Evolutionary conservation across 1,140 invertebrate species (phyloP), one percentile per base, ranked within the genome.

Genomic region (Bombus terrestris): DNA sequence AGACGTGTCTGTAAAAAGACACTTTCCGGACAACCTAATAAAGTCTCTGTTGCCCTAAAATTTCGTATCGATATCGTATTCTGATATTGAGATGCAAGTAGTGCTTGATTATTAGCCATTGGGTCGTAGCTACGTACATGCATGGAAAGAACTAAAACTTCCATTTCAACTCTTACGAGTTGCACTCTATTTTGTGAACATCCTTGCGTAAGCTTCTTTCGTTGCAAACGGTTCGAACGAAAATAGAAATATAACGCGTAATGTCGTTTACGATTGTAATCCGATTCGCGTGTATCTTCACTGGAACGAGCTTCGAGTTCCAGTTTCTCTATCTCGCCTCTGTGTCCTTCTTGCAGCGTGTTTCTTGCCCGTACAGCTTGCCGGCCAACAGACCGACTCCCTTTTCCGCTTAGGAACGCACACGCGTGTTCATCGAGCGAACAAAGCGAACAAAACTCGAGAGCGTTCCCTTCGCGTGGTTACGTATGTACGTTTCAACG

Each of bases 331-430:
- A 59, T n/a, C 35, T 69, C 68, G 22, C 10, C 22, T 47, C 1
- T 12, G 25, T 10, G 59, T 28, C 10, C 28, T 28, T 62, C 28
- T n/a, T 18, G 69, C 79, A 25, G 64, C 18, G 41, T 47, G n/a
- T 72, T 80, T 90, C 90, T 89, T 79, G 86, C 75, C 35, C 74
- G 82, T 9, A 47, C 91, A 91, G 87, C 81, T 84, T 87, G 84
- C 41, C 75, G 53, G 79, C 74, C 85, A 78, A 82, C 62, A 59
- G 74, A 69, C 37, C 79, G 85, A 81, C 89, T 87, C 89, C 80
- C 89, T 91, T 92, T 92, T 91, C 84, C 88, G 91, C 86, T 88
- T 87, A 74, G 81, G 85, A 90, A 90, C 91, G 83, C 89, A 88
- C 90, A 86, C 83, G 86, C 83, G 80, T 82, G 68, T 28, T 39